A percentile compares a stretch with the other conserved stretches of the same genome.
phyloP scores from a whole-genome alignment of 2,113 vertebrate genomes.

The Corythaixoides concolor region DNA sequence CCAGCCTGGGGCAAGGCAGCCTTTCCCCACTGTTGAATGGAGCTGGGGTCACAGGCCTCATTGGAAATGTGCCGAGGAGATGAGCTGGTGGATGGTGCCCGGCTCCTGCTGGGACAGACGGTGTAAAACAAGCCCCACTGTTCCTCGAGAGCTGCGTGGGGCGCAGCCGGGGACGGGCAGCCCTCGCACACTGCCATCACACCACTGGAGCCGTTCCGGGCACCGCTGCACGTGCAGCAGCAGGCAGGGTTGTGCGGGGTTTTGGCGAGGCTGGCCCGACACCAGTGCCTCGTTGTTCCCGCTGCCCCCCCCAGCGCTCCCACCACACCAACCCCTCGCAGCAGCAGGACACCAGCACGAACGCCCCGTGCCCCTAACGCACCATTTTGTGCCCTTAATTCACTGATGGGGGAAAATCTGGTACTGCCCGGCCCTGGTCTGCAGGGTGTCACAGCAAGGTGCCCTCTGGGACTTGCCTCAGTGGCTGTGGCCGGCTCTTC shows the following conservation, averaged over 20 bases:
- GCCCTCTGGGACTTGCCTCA: background rate
- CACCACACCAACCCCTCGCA: accelerated
- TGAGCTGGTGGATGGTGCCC: background rate
- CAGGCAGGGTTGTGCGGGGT: background rate
- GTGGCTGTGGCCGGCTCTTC: background rate
- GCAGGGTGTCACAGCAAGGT: no score
- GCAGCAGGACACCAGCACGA: accelerated
- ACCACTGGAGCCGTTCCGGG: background rate
- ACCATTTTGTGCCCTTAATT: background rate
- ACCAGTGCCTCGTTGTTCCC: no score
- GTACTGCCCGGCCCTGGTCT: accelerated
- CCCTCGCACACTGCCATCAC: accelerated
- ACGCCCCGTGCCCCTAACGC: accelerated
- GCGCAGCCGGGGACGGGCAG: background rate
- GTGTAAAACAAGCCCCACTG: background rate
- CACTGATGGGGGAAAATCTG: background rate
- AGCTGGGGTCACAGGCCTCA: accelerated
- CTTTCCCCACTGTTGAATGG: background rate
- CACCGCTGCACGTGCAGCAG: accelerated
- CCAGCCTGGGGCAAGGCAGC: background rate
- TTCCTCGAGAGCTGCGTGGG: background rate
- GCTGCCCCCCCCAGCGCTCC: background rate
- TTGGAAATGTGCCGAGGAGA: background rate
- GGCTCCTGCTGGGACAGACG: background rate
- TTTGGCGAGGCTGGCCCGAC: background rate